phyloP scores from a whole-genome alignment of 2,113 vertebrate species.

The Euleptes europaea region DNA sequence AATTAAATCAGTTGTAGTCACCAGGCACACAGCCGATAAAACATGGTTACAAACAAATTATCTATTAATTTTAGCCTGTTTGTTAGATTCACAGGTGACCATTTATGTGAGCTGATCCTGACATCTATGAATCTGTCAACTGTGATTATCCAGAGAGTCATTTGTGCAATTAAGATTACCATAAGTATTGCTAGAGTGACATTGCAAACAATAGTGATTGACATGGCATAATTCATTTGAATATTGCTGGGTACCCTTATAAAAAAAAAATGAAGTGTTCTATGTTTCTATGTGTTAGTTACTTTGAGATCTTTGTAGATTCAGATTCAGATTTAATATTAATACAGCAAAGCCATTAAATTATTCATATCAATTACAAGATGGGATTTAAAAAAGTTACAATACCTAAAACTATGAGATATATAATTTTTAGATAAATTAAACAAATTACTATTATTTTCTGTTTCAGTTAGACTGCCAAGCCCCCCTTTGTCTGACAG shows the following conservation, averaged over 20 bases:
- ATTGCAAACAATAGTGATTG: not conserved
- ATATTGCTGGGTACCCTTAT: not conserved
- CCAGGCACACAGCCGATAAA: not conserved
- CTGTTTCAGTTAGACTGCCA: no score
- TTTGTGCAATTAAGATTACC: not conserved
- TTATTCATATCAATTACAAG: no score
- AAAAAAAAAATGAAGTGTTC: not conserved
- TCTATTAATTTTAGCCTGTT: not conserved
- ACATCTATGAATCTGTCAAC: not conserved
- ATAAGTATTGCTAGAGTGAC: not conserved
- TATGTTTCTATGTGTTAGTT: not conserved
- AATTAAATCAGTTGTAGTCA: not conserved
- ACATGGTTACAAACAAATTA: not conserved
- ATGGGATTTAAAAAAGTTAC: no score
- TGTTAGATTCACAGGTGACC: not conserved
- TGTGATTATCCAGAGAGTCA: not conserved
- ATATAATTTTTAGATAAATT: no score
- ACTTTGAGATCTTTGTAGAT: not conserved
- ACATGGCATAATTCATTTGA: not conserved
- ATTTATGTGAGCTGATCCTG: slow-evolving; percentile 1
- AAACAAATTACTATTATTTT: no score
- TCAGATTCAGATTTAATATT: no score
- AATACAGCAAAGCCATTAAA: no score
- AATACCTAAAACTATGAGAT: no score
- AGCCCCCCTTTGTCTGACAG: no score